Base-by-base conservation (phyloP, 2,888 invertebrate genomes). In the Trichopria drosophilae region DNA sequence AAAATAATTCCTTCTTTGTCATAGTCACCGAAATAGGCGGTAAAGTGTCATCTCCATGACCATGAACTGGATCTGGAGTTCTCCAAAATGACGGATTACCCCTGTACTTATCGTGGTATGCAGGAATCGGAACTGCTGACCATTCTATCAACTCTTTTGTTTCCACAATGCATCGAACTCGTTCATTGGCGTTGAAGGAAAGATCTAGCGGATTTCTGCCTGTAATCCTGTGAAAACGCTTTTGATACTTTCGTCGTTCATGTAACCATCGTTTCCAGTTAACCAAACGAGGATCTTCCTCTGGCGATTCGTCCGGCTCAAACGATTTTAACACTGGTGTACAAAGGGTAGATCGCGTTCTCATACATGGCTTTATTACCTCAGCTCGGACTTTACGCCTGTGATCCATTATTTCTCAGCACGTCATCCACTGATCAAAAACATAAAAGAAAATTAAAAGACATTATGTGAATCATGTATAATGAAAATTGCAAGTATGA, bases 91-190 rank as follows among this genome's bases (percentile, higher is more conserved):
- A 68, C 46, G 62, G 66, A 53, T 59, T 57, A 1, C 66, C 73
- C 1, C 66, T 66, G 22, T 62, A 67, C 23, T 65, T 65, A n/a
- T 68, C 69, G 13, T 67, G 62, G 4, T 59, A 59, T 6, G 51
- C 44, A 3, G 58, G 57, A 2, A 49, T 52, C 0, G 60, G 55
- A 1, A 67, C 59, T 0, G 77, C 77, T 3, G 78, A 80, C 2
- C 76, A 68, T 0, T 77, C 79, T 2, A 63, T 66, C 3, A 65
- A 7, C 9, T 56, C 56, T 19, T 41, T 55, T 47, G 55, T 66
- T 24, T 69, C 71, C 4, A 59, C 35, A 10, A 57, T 43, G 0
- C 51, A 36, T 0, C 69, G 64, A 13, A 59, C 53, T 3, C 36
- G 57, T 3, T 71, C 69, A 18, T 61, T 56, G 1, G 66, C 60